phyloP scores from a whole-genome alignment of 1,140 invertebrate species.

The Dendroctonus valens region DNA sequence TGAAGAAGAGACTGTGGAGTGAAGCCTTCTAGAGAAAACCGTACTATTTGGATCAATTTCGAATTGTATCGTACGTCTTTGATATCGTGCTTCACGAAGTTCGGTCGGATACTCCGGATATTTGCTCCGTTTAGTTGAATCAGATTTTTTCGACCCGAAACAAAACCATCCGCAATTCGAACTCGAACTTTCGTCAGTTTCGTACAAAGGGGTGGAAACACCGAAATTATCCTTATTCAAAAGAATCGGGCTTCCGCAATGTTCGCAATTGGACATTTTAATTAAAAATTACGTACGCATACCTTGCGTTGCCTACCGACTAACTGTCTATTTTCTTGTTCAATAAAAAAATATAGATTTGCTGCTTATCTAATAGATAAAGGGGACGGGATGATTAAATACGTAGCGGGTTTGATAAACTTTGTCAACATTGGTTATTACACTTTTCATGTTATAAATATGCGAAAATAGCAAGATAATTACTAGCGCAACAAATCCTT shows the following conservation, averaged over 20 bases:
- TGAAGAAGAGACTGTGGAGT: constrained; percentile 22
- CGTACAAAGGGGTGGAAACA: constrained; percentile 11
- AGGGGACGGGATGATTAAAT: constrained; percentile 22
- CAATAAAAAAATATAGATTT: constrained; percentile 31
- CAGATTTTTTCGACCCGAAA: constrained; percentile 12
- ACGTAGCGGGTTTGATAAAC: constrained; percentile 21
- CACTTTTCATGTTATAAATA: constrained; percentile 25
- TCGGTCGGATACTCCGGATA: constrained; percentile 2
- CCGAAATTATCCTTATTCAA: constrained; percentile 17
- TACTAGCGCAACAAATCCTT: constrained; percentile 17
- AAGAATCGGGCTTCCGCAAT: constrained; percentile 20
- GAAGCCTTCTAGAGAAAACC: constrained; percentile 22
- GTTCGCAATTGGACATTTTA: constrained; percentile 24
- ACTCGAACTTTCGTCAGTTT: background rate
- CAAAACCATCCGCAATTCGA: constrained; percentile 22
- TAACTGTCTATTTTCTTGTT: constrained; percentile 20
- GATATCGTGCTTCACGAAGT: constrained; percentile 20
- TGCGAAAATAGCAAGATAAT: constrained; percentile 27
- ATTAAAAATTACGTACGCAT: background rate
- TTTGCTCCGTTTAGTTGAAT: constrained; percentile 9
- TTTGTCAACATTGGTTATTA: constrained; percentile 28
- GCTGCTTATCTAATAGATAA: constrained; percentile 27
- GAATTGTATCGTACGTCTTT: constrained; percentile 31
- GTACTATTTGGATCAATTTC: constrained; percentile 25
- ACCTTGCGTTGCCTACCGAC: background rate